Evolutionary conservation across 64 coral and sea anemone species (phyloP).

Genomic region (Trachythela sp.): DNA sequence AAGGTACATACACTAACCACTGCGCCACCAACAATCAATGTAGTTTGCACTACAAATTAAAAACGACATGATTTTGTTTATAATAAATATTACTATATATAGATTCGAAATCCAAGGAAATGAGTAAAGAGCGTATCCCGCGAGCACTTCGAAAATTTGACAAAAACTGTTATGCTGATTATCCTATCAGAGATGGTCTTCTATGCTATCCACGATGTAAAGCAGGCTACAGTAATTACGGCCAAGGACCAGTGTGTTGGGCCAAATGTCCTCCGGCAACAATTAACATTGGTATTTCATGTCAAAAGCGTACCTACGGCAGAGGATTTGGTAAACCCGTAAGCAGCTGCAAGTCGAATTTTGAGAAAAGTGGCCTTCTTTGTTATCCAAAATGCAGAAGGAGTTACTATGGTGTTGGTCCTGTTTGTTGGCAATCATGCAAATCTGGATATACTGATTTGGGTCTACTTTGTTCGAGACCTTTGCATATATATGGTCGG

Average conservation of each 20-base stretch:
- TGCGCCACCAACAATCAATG: too few relatives aligned
- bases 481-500: background rate
- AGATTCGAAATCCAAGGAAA: too few relatives aligned
- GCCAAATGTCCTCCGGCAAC: background rate
- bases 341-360: background rate
- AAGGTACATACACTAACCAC: too few relatives aligned
- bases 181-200: background rate
- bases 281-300: background rate
- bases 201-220: background rate
- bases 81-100: too few relatives aligned
- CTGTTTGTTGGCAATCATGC: background rate
- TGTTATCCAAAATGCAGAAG: background rate
- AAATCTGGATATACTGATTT: background rate
- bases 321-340: background rate
- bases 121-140: too few relatives aligned
- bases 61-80: too few relatives aligned
- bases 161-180: background rate
- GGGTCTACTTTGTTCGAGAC: background rate
- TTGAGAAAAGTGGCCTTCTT: background rate
- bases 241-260: slow-evolving; percentile 1
- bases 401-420: background rate
- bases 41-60: too few relatives aligned
- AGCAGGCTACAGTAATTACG: background rate
- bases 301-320: background rate
- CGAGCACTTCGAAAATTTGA: background rate